Percentiles rank a stretch among this genome's conserved stretches.
phyloP scores from a whole-genome alignment of 2,797 vertebrate species.

The Amblyraja radiata region DNA sequence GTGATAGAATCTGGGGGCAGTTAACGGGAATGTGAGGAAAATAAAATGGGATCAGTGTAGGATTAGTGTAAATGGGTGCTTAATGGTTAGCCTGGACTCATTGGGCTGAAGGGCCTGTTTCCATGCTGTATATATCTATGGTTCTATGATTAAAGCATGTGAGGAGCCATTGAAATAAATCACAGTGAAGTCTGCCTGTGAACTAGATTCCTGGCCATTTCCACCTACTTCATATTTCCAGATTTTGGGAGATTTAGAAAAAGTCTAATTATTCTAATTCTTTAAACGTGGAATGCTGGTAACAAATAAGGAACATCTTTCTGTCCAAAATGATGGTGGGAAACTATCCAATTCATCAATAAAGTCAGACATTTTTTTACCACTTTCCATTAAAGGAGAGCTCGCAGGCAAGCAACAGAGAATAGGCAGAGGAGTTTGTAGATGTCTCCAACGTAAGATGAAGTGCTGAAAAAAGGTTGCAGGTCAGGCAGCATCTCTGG shows the following conservation, averaged over 20 bases:
- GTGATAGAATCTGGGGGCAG: no score
- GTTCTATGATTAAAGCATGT: neutral
- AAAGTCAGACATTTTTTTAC: neutral
- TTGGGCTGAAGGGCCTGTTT: no score
- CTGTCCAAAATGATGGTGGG: neutral
- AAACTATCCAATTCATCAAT: neutral
- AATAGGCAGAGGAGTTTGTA: neutral
- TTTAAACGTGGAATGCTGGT: neutral
- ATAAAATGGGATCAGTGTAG: no score
- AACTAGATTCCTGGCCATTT: neutral
- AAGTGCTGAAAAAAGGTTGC: no score
- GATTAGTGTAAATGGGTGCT: no score
- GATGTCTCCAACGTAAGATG: neutral
- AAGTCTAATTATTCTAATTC: neutral
- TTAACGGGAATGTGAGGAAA: no score
- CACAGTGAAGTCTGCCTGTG: neutral
- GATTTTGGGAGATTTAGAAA: neutral
- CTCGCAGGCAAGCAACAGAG: neutral
- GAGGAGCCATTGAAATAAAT: neutral
- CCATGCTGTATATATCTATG: no score
- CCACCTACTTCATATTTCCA: neutral
- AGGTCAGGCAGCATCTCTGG: no score
- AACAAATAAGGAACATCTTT: neutral
- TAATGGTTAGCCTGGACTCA: no score
- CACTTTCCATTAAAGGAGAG: neutral